Evolutionary conservation across 2,113 vertebrate genomes (phyloP).

Genomic region (Poeciliopsis retropinna): DNA sequence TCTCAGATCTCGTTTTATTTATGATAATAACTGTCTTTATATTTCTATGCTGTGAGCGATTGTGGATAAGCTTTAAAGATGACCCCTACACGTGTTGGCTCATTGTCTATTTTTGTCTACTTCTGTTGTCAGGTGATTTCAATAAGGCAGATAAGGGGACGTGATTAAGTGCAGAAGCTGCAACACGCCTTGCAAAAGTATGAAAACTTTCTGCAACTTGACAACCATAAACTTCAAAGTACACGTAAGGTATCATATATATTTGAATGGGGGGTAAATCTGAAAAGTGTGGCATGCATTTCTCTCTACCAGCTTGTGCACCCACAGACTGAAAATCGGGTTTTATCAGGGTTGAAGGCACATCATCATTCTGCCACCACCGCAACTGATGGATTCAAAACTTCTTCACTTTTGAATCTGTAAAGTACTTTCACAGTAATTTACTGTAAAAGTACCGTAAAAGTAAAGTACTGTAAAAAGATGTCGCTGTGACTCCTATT

Average conservation of each 20-base stretch:
- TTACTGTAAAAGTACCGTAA: too few species aligned
- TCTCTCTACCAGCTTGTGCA: not conserved
- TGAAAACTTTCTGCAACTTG: too few species aligned
- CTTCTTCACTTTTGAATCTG: too few species aligned
- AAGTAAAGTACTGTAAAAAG: too few species aligned
- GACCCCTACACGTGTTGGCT: constrained; percentile 46
- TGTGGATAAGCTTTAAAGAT: constrained; percentile 42
- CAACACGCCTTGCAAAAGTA: too few species aligned
- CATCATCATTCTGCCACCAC: too few species aligned
- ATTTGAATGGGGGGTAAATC: not conserved
- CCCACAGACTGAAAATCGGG: too few species aligned
- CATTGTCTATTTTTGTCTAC: constrained; percentile 42
- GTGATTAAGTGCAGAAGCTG: not conserved
- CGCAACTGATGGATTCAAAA: too few species aligned
- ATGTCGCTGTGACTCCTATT: too few species aligned
- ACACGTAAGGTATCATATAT: not conserved
- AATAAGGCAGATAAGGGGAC: constrained; percentile 30
- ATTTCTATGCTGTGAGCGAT: constrained; percentile 41
- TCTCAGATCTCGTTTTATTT: constrained; percentile 54
- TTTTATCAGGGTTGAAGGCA: not conserved
- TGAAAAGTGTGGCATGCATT: not conserved
- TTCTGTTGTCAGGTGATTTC: constrained; percentile 39
- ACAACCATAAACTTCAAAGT: too few species aligned
- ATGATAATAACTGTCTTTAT: constrained; percentile 56
- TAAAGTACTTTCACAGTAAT: too few species aligned